Base-by-base conservation (phyloP, 1,140 invertebrate species). In the Streblospio benedicti region DNA sequence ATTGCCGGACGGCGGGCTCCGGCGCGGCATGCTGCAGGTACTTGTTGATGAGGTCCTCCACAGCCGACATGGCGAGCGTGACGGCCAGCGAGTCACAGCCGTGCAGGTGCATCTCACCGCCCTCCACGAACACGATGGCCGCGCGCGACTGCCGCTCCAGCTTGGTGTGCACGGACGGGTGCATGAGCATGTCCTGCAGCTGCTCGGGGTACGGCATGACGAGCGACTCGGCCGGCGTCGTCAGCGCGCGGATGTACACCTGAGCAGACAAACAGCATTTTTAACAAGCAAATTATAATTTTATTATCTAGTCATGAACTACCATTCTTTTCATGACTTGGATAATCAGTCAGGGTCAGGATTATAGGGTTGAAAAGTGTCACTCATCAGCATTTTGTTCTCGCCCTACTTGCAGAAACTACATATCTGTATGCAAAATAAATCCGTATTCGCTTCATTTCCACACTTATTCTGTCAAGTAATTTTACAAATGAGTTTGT, bases 1-100 rank as follows among this genome's bases (percentile, higher is more conserved):
- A 14, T n/a, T n/a, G n/a, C n/a, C n/a, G n/a, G 9, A 18, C 33
- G 5, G 50, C 23, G 4, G 50, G 20, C 50, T 52, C 50, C 12
- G 28, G 20, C 3, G 30, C 33, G 12, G 27, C 18, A 9, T 52
- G 27, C 6, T 56, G n/a, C 53, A 33, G 2, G 35, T 56, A 30
- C 20, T 56, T 33, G 12, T 41, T 30, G 38, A 56, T 56, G 53
- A 56, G 18, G 35, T 56, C 53, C 18, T 56, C 53, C 6, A 56
- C 31, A n/a, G 35, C 27, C 12, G 53, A 56, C 30, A 38, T 9
- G 5, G 53, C 53, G 32, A 56, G 20, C 20, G 53, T 56, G 18
- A 56, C 53, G 14, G 53, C 38, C 2, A 56, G 12, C 12, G 53
- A 25, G 35, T 56, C 53, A 30, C 30, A 28, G 23, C 50, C 50